Base-by-base conservation (phyloP, 2,113 vertebrate species). In the Pluvianellus socialis region DNA sequence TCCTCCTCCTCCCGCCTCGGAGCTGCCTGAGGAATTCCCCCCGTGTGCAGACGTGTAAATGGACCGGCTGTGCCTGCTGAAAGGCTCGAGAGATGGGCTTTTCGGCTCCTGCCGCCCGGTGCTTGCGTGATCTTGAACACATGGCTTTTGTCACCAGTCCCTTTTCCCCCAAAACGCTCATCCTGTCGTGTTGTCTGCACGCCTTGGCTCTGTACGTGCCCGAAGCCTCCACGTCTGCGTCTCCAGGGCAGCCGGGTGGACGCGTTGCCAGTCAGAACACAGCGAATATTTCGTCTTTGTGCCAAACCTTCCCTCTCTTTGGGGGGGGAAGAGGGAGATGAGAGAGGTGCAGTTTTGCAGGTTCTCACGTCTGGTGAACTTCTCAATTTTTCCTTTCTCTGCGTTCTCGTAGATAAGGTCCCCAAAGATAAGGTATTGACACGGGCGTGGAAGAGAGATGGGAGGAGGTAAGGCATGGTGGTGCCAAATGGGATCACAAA, bases 121-220 rank as follows among this genome's bases (percentile, higher is more conserved):
- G 79, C 56, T 55, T 47, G 28, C 8, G 72, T 50, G 56, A 71
- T 71, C 58, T 75, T 38, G 22, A 63, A 58, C 91, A 68, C 89
- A 68, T 65, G 71, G 87, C 73, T 94, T 83, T 91, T 85, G 91
- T 81, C 91, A 38, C 47, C 73, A 23, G 49, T 35, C 81, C 56
- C 21, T 85, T 73, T 33, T 4, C 13, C 44, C 66, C 18, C 24
- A 84, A 61, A 85, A 85, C 45, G 80, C 70, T 91, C 24, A 0
- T 72, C 49, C 7, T 65, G 81, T 72, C 65, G 19, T 28, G 82
- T 28, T 59, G 47, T 67, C 79, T 23, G 32, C 44, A 6, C 28
- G 14, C 63, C 42, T 76, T 28, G 82, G 8, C 38, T 55, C 62
- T 3, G 8, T 53, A 12, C 4, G 27, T 86, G 58, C 55, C 59